Conservation (phyloP, 2,797 vertebrate genomes). For the Agapornis canus region DNA sequence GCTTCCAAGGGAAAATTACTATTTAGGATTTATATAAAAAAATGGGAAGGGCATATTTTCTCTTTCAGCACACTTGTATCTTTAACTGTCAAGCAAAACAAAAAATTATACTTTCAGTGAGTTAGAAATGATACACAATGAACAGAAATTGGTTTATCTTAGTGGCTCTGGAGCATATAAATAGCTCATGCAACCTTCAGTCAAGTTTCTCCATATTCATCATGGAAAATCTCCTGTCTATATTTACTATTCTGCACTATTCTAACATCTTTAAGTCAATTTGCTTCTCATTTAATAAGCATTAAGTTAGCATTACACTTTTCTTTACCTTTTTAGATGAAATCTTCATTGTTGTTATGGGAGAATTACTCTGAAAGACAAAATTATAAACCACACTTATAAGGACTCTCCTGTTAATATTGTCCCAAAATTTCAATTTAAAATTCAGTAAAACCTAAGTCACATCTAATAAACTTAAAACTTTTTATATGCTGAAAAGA, state of each 20-base stretch:
- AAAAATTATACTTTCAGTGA: background rate
- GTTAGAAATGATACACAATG: background rate
- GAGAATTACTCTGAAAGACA: conserved; percentile 84
- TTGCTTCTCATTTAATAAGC: background rate
- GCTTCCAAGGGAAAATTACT: background rate
- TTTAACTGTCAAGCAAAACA: background rate
- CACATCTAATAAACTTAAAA: background rate
- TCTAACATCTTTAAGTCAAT: background rate
- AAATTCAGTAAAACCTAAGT: background rate
- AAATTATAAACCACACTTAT: conserved; percentile 13
- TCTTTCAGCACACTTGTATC: background rate
- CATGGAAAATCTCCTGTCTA: background rate
- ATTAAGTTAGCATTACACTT: background rate
- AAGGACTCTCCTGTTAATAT: background rate
- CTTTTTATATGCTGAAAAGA: background rate
- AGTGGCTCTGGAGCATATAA: background rate
- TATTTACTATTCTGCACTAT: background rate
- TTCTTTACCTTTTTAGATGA: conserved; percentile 94
- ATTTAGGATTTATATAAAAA: background rate
- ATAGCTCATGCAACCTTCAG: background rate
- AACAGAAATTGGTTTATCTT: background rate
- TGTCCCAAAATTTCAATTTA: background rate
- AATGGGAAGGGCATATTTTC: background rate
- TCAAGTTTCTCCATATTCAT: background rate
- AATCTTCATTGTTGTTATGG: conserved; percentile 93